phyloP scores from a whole-genome alignment of 2,113 vertebrate genomes.

The Erythrolamprus reginae region DNA sequence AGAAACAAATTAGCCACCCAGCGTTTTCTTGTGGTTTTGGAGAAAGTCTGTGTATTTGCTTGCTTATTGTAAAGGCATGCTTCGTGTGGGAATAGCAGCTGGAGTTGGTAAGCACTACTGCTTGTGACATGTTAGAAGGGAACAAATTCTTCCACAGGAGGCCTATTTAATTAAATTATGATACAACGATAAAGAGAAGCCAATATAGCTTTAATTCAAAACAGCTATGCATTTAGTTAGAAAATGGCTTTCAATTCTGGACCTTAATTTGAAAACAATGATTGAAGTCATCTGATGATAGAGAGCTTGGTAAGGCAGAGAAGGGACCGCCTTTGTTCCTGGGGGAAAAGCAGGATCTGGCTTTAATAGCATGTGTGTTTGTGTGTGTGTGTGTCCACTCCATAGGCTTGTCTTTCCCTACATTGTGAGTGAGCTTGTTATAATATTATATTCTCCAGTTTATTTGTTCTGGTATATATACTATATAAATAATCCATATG shows the following conservation, averaged over 20 bases:
- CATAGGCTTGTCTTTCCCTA: background rate
- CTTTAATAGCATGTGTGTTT: background rate
- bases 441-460: background rate
- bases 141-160: constrained; percentile 18
- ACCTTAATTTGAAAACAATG: constrained; percentile 14
- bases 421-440: background rate
- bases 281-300: background rate
- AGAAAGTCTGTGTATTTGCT: constrained; percentile 15
- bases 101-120: constrained; percentile 16
- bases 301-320: background rate
- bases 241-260: constrained; percentile 2
- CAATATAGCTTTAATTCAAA: constrained; percentile 18
- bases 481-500: background rate
- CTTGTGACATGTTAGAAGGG: constrained; percentile 14
- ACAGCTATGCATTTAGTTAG: constrained; percentile 15
- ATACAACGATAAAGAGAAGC: constrained; percentile 15
- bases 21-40: constrained; percentile 21
- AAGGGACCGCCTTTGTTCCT: background rate
- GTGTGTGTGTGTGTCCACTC: too few relatives aligned
- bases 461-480: background rate
- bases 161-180: constrained; percentile 24
- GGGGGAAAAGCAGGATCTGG: background rate
- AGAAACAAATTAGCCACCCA: constrained; percentile 25
- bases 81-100: constrained; percentile 14
- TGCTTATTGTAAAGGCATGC: constrained; percentile 11